These are phyloP conservation scores for Tauraco hartlaubi DNA, from an alignment of 2,797 vertebrate genomes.

Conservation along the genomic window DNA sequence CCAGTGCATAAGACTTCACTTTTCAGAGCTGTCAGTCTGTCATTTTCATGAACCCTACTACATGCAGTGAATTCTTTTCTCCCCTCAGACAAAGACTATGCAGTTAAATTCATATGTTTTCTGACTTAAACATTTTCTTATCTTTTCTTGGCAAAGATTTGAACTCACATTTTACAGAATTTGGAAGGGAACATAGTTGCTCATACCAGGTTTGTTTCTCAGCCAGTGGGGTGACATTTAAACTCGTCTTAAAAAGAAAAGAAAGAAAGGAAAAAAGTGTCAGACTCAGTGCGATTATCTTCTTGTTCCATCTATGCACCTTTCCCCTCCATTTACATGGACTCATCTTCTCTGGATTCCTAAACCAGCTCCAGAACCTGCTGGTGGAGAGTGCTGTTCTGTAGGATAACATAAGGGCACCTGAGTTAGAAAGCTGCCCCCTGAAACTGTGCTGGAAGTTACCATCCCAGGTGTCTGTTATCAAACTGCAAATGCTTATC, in stretches of 20 bases:
- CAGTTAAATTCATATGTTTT: background rate
- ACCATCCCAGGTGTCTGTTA: background rate
- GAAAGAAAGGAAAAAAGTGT: background rate
- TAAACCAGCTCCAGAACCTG: background rate
- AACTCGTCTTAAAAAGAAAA: slow-evolving; percentile 6
- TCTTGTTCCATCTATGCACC: background rate
- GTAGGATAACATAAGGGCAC: background rate
- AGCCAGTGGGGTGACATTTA: background rate
- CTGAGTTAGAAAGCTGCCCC: background rate
- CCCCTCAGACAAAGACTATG: background rate
- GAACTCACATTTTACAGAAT: background rate
- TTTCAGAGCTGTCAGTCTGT: background rate
- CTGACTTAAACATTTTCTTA: background rate
- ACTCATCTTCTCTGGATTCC: background rate
- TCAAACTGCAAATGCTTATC: background rate
- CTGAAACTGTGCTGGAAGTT: background rate
- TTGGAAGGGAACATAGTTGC: background rate
- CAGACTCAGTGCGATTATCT: background rate
- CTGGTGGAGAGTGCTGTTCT: background rate
- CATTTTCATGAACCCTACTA: background rate
- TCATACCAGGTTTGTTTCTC: background rate
- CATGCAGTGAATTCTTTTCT: background rate
- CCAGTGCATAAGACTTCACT: background rate
- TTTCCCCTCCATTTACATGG: background rate
- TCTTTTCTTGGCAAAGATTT: background rate